Evolutionary conservation across 2,797 vertebrate genomes (phyloP), one percentile per base, ranked within the genome.

Genomic region (Holocentrus rufus): DNA sequence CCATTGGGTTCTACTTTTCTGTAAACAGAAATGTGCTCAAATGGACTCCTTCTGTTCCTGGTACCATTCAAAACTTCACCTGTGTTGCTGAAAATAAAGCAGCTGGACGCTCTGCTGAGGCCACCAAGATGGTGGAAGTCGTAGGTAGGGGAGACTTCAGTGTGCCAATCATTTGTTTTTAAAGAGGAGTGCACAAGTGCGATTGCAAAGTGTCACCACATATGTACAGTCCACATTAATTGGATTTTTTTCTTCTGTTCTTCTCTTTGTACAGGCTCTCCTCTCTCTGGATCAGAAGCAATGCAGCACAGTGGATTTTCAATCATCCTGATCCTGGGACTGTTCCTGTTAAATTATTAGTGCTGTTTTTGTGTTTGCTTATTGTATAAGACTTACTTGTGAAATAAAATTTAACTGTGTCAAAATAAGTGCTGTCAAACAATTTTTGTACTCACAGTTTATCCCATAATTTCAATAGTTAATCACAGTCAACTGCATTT

Each of bases 21-120:
- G 20, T 78, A 13, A 8, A 72, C 18, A 11, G 7, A 47, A 85
- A 84, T 46, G 11, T 60, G 20, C 54, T 88, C 39, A 75, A 0
- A 36, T 90, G 87, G 87, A 82, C 47, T 13, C 83, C 86, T 7
- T 78, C 70, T 4, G 64, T 23, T 36, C 42, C 80, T 0, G 65
- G 81, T 14, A 66, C 61, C 1, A 79, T 78, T 59, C 87, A 84
- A 36, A 88, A 81, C 72, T 74, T 88, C n/a, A 87, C 75, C 39
- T 89, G 85, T n/a, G 11, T 89, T 34, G 84, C 68, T 3, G 70
- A 85, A 69, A 89, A 89, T 34, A 6, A 1, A 67, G 76, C 72
- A 13, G 70, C 44, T 44, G 69, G 77, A 71, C 69, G 47, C 44
- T 81, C 77, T 20, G 77, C 74, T 11, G 64, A 87, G 56, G 74